Percentiles rank a stretch among this genome's conserved stretches.
Conservation (phyloP, 2,113 vertebrate species). For the Mormyrus lacerda region DNA sequence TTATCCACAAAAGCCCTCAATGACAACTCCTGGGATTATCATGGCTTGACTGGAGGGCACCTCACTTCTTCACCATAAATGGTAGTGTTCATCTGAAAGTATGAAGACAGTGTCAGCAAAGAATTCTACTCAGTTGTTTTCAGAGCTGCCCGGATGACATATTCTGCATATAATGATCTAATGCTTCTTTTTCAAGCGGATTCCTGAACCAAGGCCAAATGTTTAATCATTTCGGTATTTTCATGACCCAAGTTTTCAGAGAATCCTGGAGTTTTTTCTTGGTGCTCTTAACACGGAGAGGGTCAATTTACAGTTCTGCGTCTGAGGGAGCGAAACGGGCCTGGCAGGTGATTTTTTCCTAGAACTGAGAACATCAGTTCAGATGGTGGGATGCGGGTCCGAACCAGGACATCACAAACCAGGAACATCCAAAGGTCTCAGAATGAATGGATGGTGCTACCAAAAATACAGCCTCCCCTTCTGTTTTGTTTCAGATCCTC, state of each 20-base stretch:
- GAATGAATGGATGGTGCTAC: background rate
- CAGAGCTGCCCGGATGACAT: background rate
- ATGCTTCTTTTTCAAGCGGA: background rate
- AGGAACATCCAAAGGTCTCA: background rate
- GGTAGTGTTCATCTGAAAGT: constrained; percentile 9
- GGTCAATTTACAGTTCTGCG: background rate
- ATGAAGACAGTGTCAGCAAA: background rate
- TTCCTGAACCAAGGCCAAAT: constrained; percentile 13
- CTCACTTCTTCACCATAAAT: constrained; percentile 7
- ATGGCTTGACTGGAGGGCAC: background rate
- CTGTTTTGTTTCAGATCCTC: background rate
- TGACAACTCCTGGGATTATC: background rate
- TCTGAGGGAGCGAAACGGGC: background rate
- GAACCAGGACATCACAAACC: background rate
- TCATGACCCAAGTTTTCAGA: background rate
- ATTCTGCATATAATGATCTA: background rate
- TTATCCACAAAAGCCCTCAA: background rate
- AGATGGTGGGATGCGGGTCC: background rate
- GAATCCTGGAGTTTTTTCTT: background rate
- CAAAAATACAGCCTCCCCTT: background rate
- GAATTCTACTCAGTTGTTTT: background rate
- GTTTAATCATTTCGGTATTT: background rate
- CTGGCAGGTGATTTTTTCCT: background rate
- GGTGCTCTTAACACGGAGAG: background rate
- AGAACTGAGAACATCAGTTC: background rate